Evolutionary conservation across 2,888 invertebrate genomes (phyloP), one percentile per base, ranked within the genome.

Genomic region (Drosophila cracens): DNA sequence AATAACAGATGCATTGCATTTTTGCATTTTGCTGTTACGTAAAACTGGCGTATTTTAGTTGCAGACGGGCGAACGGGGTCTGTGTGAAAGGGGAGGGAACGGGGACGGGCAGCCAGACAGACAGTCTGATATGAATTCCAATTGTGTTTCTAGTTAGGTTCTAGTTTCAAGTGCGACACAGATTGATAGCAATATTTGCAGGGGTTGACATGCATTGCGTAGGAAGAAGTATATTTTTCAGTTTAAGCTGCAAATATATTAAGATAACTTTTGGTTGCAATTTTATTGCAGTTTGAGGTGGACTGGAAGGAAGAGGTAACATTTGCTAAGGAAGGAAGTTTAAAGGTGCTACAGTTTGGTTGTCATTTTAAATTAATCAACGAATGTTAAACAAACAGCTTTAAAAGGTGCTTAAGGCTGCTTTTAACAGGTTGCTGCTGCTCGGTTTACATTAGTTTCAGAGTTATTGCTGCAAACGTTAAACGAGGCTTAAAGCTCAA

Each of bases 111-210:
- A 60, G 43, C 31, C 81, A 76, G 79, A 54, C 74, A 59, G 54
- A 52, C 43, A 33, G 70, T 76, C 68, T 85, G 86, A 87, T 85
- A 87, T 80, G 83, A 72, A 83, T 87, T 71, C 69, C 77, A 87
- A 85, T 88, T 81, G 78, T 78, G 4, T 25, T 46, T 46, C 13
- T 36, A 13, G 66, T 49, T 33, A 18, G 11, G 46, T n/a, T 27
- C 1, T 46, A 25, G 54, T 81, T 81, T 66, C 66, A 79, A 79
- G 81, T 71, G 64, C 66, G 25, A 49, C 33, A 53, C 52, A 68
- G 53, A 62, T 54, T 67, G 46, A 68, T 52, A 74, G 31, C 38
- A 18, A 46, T 64, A 48, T 16, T 46, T 25, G 16, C 25, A 21
- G 13, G 46, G 70, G 36, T 49, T 70, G 36, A 46, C 3, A n/a